These are phyloP conservation scores for Labeo rohita DNA, from an alignment of 2,113 vertebrate species.

Conservation along the genomic window DNA sequence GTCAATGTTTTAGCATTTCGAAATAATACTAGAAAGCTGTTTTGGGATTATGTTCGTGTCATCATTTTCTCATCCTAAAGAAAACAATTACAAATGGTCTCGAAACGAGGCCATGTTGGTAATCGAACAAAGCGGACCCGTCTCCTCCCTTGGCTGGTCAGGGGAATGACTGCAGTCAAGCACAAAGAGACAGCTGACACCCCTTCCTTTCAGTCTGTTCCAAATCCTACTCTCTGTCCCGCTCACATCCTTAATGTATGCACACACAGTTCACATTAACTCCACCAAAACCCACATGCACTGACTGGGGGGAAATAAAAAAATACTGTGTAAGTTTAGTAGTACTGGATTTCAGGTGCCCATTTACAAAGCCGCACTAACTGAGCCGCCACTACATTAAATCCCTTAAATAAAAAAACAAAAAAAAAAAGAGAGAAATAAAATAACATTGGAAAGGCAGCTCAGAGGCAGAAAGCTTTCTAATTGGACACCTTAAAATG, in stretches of 20 bases:
- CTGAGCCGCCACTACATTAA: constrained; percentile 39
- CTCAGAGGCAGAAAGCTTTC: constrained; percentile 37
- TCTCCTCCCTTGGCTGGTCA: constrained; percentile 84
- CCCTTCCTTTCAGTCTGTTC: constrained; percentile 75
- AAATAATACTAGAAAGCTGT: background rate
- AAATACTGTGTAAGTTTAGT: constrained; percentile 15
- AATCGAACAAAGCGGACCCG: constrained; percentile 82
- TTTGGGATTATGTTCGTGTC: constrained; percentile 25
- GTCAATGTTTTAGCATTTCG: background rate
- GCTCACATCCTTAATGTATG: constrained; percentile 78
- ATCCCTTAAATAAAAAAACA: background rate
- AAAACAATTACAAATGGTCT: constrained; percentile 67
- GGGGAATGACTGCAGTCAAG: constrained; percentile 82
- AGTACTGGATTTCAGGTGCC: constrained; percentile 47
- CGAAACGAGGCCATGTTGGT: constrained; percentile 77
- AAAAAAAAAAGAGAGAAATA: background rate
- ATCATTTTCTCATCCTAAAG: constrained; percentile 51
- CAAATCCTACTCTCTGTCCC: constrained; percentile 75
- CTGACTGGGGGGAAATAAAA: constrained; percentile 2
- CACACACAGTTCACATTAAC: constrained; percentile 74
- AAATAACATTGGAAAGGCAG: constrained; percentile 5
- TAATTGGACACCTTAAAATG: constrained; percentile 37
- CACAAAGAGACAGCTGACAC: constrained; percentile 84
- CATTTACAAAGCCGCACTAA: constrained; percentile 35
- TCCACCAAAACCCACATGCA: constrained; percentile 64